These are phyloP conservation scores for Trachelus stipa DNA, from an alignment of 2,888 invertebrate genomes.

Conservation along the genomic window DNA sequence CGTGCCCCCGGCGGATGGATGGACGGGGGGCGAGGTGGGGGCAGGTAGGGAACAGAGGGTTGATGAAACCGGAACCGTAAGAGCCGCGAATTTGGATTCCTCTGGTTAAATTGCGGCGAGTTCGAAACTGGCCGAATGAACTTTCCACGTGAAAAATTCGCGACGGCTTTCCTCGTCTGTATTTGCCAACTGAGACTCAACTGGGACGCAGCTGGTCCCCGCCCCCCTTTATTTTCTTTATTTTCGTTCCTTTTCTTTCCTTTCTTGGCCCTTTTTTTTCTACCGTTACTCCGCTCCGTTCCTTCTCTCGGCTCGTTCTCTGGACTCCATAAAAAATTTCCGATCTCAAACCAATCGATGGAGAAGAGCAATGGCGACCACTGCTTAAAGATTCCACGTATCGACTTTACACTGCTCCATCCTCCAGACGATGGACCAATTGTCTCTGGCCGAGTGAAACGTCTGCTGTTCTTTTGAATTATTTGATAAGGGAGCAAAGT, in stretches of 20 bases:
- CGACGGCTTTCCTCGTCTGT: neutral
- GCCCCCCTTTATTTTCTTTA: neutral
- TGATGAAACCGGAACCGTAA: constrained; percentile 12
- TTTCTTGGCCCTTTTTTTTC: neutral
- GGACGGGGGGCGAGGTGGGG: neutral
- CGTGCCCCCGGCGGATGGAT: constrained; percentile 3
- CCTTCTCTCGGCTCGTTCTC: neutral
- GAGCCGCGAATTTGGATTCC: constrained; percentile 9
- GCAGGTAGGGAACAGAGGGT: constrained; percentile 10
- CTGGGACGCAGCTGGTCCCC: neutral
- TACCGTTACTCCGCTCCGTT: too few relatives aligned
- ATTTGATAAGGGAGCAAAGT: neutral
- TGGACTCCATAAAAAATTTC: neutral
- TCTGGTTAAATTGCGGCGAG: neutral
- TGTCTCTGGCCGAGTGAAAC: neutral
- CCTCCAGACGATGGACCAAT: neutral
- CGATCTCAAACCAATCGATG: neutral
- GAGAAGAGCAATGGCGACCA: neutral
- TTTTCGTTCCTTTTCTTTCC: neutral
- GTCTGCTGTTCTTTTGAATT: neutral
- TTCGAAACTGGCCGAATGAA: neutral
- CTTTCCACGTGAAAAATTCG: neutral
- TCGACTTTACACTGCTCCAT: neutral
- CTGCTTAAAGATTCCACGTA: neutral
- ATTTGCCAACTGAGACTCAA: neutral